Evolutionary conservation across 2,113 vertebrate genomes (phyloP), one percentile per base, ranked within the genome.

Genomic region (Phoenicopterus ruber): DNA sequence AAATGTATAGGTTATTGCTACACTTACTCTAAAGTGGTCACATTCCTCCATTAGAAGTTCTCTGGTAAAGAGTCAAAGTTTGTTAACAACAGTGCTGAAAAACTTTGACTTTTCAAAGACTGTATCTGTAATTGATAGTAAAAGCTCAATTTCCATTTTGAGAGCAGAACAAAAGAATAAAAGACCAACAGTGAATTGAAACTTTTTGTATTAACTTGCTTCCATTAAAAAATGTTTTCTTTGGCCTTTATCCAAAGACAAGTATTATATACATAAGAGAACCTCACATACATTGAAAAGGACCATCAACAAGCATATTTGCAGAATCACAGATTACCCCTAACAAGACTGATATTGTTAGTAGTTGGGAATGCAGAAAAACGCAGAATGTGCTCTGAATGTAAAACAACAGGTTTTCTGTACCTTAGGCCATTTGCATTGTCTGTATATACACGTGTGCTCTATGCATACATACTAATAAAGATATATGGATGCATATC

Each of bases 21-120:
- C 12, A 81, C 21, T 65, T 69, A 54, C 5, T 82, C 46, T 63
- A 61, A 86, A 79, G 54, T 20, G 11, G 31, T 79, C n/a, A 73
- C 34, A 47, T 52, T 89, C 62, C 34, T 83, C 34, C 26, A 49
- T 20, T 13, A 90, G 31, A 93, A 88, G 77, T 31, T 52, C 21
- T 52, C 42, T 44, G 17, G 22, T 24, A 74, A 61, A 66, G 24
- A 65, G 44, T 49, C 9, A 46, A 94, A 96, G 62, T 42, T 92
- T 84, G 20, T 46, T 42, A 85, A 15, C 55, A 91, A 96, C 57
- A 69, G 24, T 25, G 58, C 40, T 94, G 77, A 88, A 96, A 87
- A 83, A 49, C 59, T n/a, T 63, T 29, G 9, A 58, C 95, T 92
- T 96, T 91, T 76, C 65, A 58, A 88, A 47, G 50, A 32, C 24